phyloP scores from a whole-genome alignment of 2,113 vertebrate genomes.

The Podarcis muralis region DNA sequence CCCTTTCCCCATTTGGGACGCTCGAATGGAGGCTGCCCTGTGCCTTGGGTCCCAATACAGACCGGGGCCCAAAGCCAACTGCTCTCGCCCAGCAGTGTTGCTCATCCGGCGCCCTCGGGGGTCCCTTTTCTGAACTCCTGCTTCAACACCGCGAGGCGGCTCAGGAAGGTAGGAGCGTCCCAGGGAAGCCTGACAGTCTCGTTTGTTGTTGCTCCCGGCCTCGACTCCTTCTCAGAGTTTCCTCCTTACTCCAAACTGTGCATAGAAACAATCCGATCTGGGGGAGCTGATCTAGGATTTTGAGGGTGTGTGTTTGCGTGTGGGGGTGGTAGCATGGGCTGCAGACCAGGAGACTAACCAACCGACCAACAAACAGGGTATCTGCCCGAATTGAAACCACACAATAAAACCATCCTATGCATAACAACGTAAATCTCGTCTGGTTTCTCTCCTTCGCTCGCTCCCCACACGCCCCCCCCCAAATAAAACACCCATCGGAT shows the following conservation, averaged over 20 bases:
- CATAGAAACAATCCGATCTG: no score
- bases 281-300: constrained; percentile 23
- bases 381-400: constrained; percentile 46
- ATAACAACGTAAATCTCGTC: constrained; percentile 21
- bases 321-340: neutral
- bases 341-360: neutral
- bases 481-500: no score
- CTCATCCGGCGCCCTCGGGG: neutral
- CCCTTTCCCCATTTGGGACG: neutral
- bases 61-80: no score
- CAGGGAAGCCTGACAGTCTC: neutral
- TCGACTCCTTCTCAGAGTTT: neutral
- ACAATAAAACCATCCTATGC: constrained; percentile 57
- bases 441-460: constrained; percentile 19
- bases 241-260: neutral
- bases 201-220: neutral
- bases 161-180: constrained; percentile 24
- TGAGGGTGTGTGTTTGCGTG: constrained; percentile 26
- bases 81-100: no score
- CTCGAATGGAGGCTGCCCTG: neutral
- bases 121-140: neutral
- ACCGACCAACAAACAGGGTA: constrained; percentile 3
- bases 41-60: neutral
- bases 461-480: no score
- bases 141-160: neutral